phyloP scores from a whole-genome alignment of 2,888 invertebrate species.

The Ephialtes manifestator region DNA sequence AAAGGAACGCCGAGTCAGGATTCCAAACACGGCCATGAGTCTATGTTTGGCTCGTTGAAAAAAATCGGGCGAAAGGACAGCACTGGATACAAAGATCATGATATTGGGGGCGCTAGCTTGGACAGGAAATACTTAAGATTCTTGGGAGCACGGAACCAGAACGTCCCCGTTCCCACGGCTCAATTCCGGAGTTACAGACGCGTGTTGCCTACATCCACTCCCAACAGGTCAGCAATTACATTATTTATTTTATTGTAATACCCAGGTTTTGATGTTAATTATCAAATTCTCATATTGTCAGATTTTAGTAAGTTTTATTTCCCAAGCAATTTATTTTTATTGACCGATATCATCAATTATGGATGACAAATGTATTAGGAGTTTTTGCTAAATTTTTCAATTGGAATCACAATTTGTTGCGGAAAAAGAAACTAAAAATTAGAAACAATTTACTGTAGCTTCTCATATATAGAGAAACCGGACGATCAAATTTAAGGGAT shows the following conservation, averaged over 20 bases:
- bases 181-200: slow-evolving; percentile 92
- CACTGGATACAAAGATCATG: slow-evolving; percentile 83
- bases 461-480: no score
- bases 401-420: no score
- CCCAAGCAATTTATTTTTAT: not conserved
- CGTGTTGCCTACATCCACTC: slow-evolving; percentile 86
- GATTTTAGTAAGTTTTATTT: not conserved
- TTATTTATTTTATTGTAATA: slow-evolving; percentile 10
- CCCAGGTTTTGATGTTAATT: not conserved
- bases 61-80: slow-evolving; percentile 87
- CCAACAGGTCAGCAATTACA: slow-evolving; percentile 75
- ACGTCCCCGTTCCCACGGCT: slow-evolving; percentile 92
- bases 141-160: slow-evolving; percentile 87
- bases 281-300: no score
- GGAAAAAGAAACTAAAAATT: no score
- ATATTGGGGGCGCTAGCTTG: slow-evolving; percentile 89
- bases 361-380: no score
- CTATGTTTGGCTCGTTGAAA: slow-evolving; percentile 91
- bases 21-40: slow-evolving; percentile 82
- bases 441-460: no score
- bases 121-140: slow-evolving; percentile 91
- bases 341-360: not conserved
- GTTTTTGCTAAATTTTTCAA: no score
- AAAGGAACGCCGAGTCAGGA: slow-evolving; percentile 78
- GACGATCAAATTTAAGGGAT: no score